Conservation (phyloP, 1,140 invertebrate genomes). For the Drosophila serrata region DNA sequence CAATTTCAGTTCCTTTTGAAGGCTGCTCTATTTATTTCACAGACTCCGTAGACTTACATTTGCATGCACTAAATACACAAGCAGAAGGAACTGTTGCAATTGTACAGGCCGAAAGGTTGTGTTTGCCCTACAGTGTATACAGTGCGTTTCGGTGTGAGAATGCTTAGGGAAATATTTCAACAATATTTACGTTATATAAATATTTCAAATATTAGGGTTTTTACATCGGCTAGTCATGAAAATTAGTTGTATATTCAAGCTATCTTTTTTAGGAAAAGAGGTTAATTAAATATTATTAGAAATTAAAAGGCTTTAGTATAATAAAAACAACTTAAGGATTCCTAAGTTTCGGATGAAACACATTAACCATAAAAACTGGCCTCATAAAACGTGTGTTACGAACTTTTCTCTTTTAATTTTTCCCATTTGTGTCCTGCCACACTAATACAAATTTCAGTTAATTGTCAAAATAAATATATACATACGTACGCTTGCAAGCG, state of each 20-base stretch:
- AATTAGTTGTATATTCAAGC: too few species aligned
- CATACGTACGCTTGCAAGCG: background rate
- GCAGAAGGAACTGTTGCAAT: constrained; percentile 19
- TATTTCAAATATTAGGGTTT: background rate
- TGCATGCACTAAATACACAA: constrained; percentile 57
- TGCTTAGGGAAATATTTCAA: background rate
- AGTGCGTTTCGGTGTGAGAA: constrained; percentile 22
- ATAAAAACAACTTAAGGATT: background rate
- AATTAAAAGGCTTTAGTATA: background rate
- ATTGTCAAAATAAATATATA: constrained; percentile 2
- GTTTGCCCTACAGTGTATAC: constrained; percentile 7
- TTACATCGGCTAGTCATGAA: too few species aligned
- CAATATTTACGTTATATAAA: too few species aligned
- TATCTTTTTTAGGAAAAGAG: background rate
- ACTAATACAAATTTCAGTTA: constrained; percentile 1
- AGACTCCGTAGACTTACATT: constrained; percentile 42
- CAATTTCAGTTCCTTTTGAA: too few species aligned
- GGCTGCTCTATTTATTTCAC: constrained; percentile 53
- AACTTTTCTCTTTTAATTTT: background rate
- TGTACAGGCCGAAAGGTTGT: constrained; percentile 11
- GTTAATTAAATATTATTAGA: background rate
- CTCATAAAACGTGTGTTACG: background rate
- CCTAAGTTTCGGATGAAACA: background rate
- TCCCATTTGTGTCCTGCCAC: background rate
- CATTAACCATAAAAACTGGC: background rate